A percentile compares a stretch with the other conserved stretches of the same genome.
phyloP scores from a whole-genome alignment of 2,797 vertebrate species.

The Enteromius trimaculatus region DNA sequence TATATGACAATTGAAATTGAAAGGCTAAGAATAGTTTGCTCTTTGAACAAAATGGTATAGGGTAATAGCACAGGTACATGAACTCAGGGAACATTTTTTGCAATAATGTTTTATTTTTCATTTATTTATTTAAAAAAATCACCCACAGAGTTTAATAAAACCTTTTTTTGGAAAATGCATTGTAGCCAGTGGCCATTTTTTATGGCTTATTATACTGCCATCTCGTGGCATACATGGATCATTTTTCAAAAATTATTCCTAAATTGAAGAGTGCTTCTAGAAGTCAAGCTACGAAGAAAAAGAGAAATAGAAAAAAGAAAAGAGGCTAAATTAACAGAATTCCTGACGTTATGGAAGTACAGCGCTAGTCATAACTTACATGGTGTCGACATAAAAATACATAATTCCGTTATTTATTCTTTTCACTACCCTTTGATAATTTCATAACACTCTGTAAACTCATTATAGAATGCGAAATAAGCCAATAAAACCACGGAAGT shows the following conservation, averaged over 20 bases:
- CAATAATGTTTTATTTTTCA: too few relatives aligned
- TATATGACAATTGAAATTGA: background rate
- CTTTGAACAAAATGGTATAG: background rate
- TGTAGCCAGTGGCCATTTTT: background rate
- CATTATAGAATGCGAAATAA: background rate
- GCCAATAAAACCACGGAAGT: background rate
- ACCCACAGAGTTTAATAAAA: too few relatives aligned
- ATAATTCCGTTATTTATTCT: background rate
- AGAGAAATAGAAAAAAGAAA: background rate
- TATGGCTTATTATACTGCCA: slow-evolving; percentile 29
- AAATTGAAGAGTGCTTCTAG: background rate
- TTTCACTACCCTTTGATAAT: background rate
- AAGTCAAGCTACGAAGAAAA: too few relatives aligned
- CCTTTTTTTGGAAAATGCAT: background rate
- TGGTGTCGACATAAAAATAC: background rate
- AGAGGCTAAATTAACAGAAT: background rate
- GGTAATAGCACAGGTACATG: background rate
- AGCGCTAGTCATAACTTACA: background rate
- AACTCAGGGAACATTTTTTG: background rate
- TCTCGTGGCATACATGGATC: slow-evolving; percentile 26
- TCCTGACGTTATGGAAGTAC: too few relatives aligned
- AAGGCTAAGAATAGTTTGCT: background rate
- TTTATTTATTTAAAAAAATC: too few relatives aligned
- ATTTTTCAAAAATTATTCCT: background rate
- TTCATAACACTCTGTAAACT: background rate